Conservation (phyloP, 1,140 invertebrate genomes). For the Drosophila mojavensis region DNA sequence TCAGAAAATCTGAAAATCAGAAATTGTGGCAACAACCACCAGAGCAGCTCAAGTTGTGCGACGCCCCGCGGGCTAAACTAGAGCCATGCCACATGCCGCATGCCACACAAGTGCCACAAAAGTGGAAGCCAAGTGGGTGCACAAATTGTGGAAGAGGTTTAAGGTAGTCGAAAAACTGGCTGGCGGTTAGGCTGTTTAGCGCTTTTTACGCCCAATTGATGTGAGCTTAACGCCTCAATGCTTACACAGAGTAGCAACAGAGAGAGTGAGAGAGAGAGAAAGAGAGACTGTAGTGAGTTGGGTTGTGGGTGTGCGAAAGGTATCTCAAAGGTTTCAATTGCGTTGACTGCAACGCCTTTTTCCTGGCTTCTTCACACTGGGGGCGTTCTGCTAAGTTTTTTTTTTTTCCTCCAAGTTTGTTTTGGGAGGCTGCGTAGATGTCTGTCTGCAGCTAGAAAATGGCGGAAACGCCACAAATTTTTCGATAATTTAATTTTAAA, state of each 20-base stretch:
- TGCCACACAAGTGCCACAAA: constrained; percentile 64
- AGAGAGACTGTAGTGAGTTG: background rate
- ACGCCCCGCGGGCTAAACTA: constrained; percentile 31
- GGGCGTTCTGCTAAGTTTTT: constrained; percentile 35
- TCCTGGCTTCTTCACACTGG: constrained; percentile 69
- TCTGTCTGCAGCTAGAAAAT: constrained; percentile 50
- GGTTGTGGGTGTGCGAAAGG: background rate
- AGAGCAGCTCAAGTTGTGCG: constrained; percentile 22
- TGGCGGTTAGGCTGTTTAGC: constrained; percentile 10
- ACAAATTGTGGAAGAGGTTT: background rate
- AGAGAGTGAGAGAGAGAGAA: background rate
- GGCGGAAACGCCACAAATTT: constrained; percentile 58
- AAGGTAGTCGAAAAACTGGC: background rate
- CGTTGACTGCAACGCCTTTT: constrained; percentile 69
- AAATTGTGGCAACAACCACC: constrained; percentile 68
- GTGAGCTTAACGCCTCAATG: constrained; percentile 77
- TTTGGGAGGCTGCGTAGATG: constrained; percentile 41
- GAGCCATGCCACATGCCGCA: constrained; percentile 11
- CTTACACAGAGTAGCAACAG: constrained; percentile 33
- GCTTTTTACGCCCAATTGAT: constrained; percentile 81
- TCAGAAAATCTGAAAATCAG: constrained; percentile 68
- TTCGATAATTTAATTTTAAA: constrained; percentile 64
- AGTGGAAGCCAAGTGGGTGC: constrained; percentile 48
- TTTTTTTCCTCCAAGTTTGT: background rate
- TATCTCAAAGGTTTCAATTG: constrained; percentile 73